phyloP scores from a whole-genome alignment of 2,113 vertebrate species.

The Colinus virginianus region DNA sequence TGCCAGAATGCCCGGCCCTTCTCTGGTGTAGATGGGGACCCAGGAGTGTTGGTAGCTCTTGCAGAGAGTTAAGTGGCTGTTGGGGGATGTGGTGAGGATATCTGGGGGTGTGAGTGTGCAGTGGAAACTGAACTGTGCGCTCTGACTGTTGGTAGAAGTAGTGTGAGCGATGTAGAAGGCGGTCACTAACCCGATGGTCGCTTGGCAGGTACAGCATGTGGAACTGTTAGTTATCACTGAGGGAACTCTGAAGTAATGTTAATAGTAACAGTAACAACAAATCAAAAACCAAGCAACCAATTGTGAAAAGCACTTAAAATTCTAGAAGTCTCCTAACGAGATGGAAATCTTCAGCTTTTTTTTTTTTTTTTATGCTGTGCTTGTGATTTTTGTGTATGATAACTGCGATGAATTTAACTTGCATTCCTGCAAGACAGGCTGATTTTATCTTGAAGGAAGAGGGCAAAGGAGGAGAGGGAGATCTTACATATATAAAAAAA shows the following conservation, averaged over 20 bases:
- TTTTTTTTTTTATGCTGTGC: constrained; percentile 12
- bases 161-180: background rate
- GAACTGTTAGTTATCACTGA: background rate
- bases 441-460: background rate
- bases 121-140: background rate
- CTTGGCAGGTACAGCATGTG: background rate
- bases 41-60: background rate
- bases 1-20: background rate
- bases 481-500: background rate
- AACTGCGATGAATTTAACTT: constrained; percentile 26
- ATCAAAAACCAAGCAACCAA: background rate
- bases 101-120: fast-evolving
- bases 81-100: background rate
- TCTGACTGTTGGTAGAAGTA: background rate
- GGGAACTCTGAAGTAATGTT: background rate
- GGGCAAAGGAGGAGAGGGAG: background rate
- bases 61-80: too few species aligned
- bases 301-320: background rate
- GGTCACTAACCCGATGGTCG: background rate
- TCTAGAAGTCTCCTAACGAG: background rate
- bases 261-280: background rate
- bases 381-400: background rate
- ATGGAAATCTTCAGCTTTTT: background rate
- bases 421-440: background rate
- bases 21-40: background rate